phyloP scores from a whole-genome alignment of 2,888 invertebrate genomes.

The Dasysyrphus tricinctus region DNA sequence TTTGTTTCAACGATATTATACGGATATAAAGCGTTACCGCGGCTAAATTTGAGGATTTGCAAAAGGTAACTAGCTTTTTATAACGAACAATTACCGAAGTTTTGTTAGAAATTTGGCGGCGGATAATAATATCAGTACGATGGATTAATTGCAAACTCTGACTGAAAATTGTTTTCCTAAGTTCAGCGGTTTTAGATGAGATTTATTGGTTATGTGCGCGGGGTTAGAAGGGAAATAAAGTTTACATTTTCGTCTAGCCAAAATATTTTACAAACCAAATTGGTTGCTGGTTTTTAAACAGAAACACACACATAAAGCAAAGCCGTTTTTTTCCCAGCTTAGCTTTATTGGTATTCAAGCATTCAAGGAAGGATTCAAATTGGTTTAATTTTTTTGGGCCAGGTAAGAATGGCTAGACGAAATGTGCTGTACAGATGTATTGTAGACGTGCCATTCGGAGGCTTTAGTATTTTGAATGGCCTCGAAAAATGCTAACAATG shows the following conservation, averaged over 20 bases:
- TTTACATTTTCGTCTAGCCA: slow-evolving; percentile 32
- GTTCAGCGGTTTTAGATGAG: slow-evolving; percentile 27
- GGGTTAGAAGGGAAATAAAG: slow-evolving; percentile 5
- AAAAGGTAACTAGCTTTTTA: not conserved
- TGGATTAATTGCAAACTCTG: slow-evolving; percentile 41
- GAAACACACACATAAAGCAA: not conserved
- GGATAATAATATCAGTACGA: slow-evolving; percentile 30
- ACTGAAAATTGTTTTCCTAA: slow-evolving; percentile 40
- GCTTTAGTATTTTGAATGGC: too few species aligned
- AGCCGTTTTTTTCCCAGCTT: too few species aligned
- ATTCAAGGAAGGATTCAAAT: too few species aligned
- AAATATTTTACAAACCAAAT: slow-evolving; percentile 15
- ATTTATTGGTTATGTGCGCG: not conserved
- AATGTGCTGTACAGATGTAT: too few species aligned
- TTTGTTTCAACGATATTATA: not conserved
- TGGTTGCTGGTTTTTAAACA: not conserved
- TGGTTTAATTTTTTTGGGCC: too few species aligned
- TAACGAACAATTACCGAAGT: slow-evolving; percentile 35
- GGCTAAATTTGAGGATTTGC: not conserved
- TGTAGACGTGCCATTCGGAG: too few species aligned
- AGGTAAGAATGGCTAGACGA: too few species aligned
- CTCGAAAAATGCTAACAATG: too few species aligned
- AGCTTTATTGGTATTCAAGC: too few species aligned
- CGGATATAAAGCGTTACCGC: not conserved
- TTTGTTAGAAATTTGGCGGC: slow-evolving; percentile 22